phyloP scores from a whole-genome alignment of 2,113 vertebrate genomes.

The Grammomys dolichurus region DNA sequence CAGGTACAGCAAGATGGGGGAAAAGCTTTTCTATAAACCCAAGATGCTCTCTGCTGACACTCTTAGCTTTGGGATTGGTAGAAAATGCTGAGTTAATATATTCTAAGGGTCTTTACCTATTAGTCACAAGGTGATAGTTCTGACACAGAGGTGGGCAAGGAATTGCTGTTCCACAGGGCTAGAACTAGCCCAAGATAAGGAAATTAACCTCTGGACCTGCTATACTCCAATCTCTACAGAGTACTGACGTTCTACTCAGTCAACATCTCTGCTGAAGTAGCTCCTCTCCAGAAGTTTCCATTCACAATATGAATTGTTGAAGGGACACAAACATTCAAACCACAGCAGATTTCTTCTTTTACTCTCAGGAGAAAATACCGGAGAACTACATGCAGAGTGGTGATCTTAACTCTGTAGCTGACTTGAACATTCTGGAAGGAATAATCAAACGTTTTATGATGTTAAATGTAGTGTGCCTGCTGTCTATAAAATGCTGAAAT shows the following conservation, averaged over 20 bases:
- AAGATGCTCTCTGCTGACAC: neutral
- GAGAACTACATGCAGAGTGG: neutral
- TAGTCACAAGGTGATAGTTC: neutral
- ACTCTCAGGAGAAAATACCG: constrained; percentile 28
- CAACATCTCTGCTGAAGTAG: neutral
- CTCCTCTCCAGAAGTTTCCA: neutral
- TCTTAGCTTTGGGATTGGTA: neutral
- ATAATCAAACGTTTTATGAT: constrained; percentile 48
- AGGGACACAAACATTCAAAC: neutral
- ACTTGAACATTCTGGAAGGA: neutral
- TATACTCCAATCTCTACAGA: neutral
- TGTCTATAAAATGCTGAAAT: neutral
- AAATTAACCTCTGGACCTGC: neutral
- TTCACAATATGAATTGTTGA: neutral
- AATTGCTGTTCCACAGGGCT: neutral
- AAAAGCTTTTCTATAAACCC: neutral
- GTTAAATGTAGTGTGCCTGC: neutral
- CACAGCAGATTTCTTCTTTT: neutral
- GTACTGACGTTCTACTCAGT: neutral
- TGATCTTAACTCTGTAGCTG: neutral
- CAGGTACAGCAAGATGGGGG: neutral
- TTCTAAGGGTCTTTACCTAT: neutral
- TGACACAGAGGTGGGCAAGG: neutral
- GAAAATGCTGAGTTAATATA: neutral
- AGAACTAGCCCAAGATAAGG: neutral